phyloP scores from a whole-genome alignment of 2,888 invertebrate genomes.

The Phengaris arion region DNA sequence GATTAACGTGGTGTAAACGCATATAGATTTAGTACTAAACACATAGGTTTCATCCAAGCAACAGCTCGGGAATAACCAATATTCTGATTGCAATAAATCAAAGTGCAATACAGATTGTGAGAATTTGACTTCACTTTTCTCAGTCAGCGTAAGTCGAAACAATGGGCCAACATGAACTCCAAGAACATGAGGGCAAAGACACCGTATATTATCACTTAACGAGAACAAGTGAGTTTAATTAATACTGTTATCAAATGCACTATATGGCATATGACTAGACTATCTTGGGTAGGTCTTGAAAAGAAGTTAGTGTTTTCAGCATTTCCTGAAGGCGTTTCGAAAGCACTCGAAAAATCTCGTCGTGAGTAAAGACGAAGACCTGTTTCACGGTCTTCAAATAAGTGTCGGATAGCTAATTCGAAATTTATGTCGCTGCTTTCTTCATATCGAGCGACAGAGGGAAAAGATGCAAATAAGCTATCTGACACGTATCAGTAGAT shows the following conservation, averaged over 20 bases:
- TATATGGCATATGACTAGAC: not conserved
- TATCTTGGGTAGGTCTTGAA: not conserved
- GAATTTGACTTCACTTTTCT: conserved; percentile 8
- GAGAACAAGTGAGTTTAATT: conserved; percentile 77
- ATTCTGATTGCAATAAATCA: not conserved
- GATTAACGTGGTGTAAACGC: too few species aligned
- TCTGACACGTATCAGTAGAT: too few species aligned
- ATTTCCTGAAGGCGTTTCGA: not conserved
- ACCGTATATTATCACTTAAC: conserved; percentile 66
- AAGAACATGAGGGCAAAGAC: conserved; percentile 64
- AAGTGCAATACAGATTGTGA: not conserved
- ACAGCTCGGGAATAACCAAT: too few species aligned
- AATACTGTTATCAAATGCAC: conserved; percentile 58
- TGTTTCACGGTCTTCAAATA: too few species aligned
- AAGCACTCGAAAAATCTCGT: too few species aligned
- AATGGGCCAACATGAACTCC: conserved; percentile 44
- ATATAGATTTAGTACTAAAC: too few species aligned
- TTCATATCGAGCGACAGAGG: too few species aligned
- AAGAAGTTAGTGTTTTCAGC: not conserved
- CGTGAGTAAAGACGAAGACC: too few species aligned
- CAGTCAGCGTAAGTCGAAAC: conserved; percentile 49
- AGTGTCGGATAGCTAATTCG: too few species aligned
- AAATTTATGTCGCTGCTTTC: too few species aligned
- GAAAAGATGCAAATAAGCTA: too few species aligned
- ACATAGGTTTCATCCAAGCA: too few species aligned